Evolutionary conservation across 2,888 invertebrate genomes (phyloP).

Genomic region (Siphlonurus alternatus): DNA sequence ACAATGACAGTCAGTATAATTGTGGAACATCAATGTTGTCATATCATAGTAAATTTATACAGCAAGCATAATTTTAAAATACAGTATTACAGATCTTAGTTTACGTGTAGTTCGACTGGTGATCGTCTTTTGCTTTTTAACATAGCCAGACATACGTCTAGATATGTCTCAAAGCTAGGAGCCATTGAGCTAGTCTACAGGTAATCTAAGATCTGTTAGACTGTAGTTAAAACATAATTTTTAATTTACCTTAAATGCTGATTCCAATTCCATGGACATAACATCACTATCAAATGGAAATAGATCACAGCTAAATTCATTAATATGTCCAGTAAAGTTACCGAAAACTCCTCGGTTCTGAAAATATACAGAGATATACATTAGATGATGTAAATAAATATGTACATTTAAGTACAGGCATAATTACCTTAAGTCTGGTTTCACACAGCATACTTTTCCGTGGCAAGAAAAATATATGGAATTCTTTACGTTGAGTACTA

Average conservation of each 20-base stretch:
- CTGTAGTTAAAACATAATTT: too few species aligned
- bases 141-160: too few species aligned
- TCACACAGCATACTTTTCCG: conserved; percentile 73
- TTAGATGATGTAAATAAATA: conserved; percentile 4
- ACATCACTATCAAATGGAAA: conserved; percentile 86
- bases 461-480: conserved; percentile 80
- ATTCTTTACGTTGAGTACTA: conserved; percentile 43
- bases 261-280: conserved; percentile 76
- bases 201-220: too few species aligned
- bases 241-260: conserved; percentile 53
- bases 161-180: too few species aligned
- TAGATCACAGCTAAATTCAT: conserved; percentile 75
- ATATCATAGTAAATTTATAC: too few species aligned
- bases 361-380: conserved; percentile 10
- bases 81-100: too few species aligned
- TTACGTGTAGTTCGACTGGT: too few species aligned
- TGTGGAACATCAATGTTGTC: too few species aligned
- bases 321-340: conserved; percentile 50
- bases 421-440: conserved; percentile 47
- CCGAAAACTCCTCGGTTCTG: conserved; percentile 63
- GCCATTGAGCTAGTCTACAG: too few species aligned
- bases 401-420: neutral
- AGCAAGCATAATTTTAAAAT: too few species aligned
- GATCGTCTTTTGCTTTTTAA: too few species aligned
- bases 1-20: too few species aligned